These are phyloP conservation scores for Darevskia mixta DNA, from an alignment of 2,797 vertebrate species.

Conservation along the genomic window DNA sequence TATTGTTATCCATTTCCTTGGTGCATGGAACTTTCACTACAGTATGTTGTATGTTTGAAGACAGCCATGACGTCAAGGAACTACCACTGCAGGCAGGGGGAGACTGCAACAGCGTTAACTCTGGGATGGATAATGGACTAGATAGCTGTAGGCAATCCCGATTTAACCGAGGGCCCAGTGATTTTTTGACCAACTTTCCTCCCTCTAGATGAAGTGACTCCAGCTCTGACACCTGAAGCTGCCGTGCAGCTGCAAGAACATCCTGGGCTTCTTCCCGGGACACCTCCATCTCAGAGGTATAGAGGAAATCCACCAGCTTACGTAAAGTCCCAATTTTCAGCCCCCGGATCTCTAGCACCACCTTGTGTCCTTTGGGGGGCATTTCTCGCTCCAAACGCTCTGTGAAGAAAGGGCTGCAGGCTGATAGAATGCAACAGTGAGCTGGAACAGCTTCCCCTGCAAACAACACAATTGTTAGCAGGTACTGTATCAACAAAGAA, in stretches of 20 bases:
- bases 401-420: conserved; percentile 82
- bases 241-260: conserved; percentile 76
- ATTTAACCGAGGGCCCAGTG: conserved; percentile 68
- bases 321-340: conserved; percentile 74
- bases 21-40: conserved; percentile 21
- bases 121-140: conserved; percentile 14
- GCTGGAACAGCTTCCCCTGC: conserved; percentile 76
- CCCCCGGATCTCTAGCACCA: conserved; percentile 75
- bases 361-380: conserved; percentile 67
- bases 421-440: conserved; percentile 78
- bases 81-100: neutral
- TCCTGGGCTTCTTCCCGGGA: conserved; percentile 77
- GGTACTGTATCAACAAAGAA: neutral
- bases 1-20: neutral
- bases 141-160: conserved; percentile 68
- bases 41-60: neutral
- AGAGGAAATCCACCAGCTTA: conserved; percentile 78
- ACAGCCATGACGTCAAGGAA: conserved; percentile 12
- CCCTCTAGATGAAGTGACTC: conserved; percentile 76
- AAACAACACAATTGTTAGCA: conserved; percentile 20
- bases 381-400: conserved; percentile 72
- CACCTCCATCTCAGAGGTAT: conserved; percentile 78
- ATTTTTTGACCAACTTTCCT: conserved; percentile 71
- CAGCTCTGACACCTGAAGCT: conserved; percentile 73
- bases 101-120: conserved; percentile 5